Evolutionary conservation across 2,888 invertebrate species (phyloP), one percentile per base, ranked within the genome.

Genomic region (Eugnorisma glareosa): DNA sequence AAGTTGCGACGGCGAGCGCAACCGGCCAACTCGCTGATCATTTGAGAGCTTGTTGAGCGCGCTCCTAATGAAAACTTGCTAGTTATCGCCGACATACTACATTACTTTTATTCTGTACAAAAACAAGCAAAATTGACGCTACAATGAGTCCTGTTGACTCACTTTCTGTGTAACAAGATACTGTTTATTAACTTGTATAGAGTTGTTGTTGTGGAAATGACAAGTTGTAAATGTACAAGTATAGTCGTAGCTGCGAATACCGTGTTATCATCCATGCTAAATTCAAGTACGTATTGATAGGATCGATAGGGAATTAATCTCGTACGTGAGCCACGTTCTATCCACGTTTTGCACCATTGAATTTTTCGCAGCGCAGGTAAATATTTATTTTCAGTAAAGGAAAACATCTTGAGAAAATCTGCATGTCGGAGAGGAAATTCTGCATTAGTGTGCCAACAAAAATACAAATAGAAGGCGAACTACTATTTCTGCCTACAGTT

Each of bases 51-150:
- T 94, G 95, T 95, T 94, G 94, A 94, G 94, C 91, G 93, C 89
- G 86, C 90, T 94, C 90, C 94, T 96, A 95, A 96, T 95, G 94
- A 94, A 95, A 95, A 96, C 94, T 96, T 95, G 93, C 93, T 95
- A 94, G 93, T 94, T 94, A 94, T 93, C 90, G 88, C 91, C 82
- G 88, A 93, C 92, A 93, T 92, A 91, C 91, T 92, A 91, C 91
- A 93, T 93, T 93, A 94, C 93, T 94, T 93, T 94, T 94, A 94
- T 94, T 94, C 86, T 85, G 89, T 89, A 91, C 90, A 91, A 91
- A 88, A 92, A 91, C 90, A 92, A 92, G 88, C 88, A 91, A 88
- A 93, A 91, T 90, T 88, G 84, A 87, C 86, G 87, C 90, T 90
- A 88, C 84, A 79, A 89, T 85, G 86, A 90, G 86, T 88, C 86